Base-by-base conservation (phyloP, 1,140 invertebrate genomes). In the Dinoponera quadriceps region DNA sequence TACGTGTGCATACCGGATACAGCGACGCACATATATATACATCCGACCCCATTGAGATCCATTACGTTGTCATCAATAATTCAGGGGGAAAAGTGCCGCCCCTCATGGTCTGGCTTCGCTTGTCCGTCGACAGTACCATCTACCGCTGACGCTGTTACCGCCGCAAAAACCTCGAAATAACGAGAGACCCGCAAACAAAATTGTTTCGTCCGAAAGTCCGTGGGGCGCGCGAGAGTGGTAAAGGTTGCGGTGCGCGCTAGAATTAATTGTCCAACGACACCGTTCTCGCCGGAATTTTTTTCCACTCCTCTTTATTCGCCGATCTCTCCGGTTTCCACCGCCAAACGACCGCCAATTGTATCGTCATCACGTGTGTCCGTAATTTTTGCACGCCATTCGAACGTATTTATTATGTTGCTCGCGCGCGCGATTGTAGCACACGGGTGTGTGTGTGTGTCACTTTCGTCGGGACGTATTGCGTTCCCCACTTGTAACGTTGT, bases 51-150 rank as follows among this genome's bases (percentile, higher is more conserved):
- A 73, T 87, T 87, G 44, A 89, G 84, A 86, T 88, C 88, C 88
- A 89, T 90, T 90, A 90, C 83, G 82, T 84, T 80, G 86, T 59
- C 88, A 89, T 90, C 86, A 88, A 90, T 89, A 86, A 90, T 90
- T 90, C 86, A 90, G 59, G 44, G 33, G 68, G 13, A 87, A 87
- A 83, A 87, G 65, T 85, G 83, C 88, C 78, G 63, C 84, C 78
- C 83, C 83, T 83, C 78, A 57, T 62, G 80, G 51, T 73, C 78
- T 83, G 66, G 72, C 74, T 85, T 88, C 74, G 71, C 75, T 73
- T 59, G 77, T 55, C 54, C 33, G 72, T 77, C 44, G 63, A 22
- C 59, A n/a, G 2, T 75, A 73, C 51, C 48, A 44, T 20, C 66
- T 62, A 66, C 54, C 29, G 60, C 25, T 62, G 57, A 75, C 25